Evolutionary conservation across 2,113 vertebrate species (phyloP).

Genomic region (Turnix velox): DNA sequence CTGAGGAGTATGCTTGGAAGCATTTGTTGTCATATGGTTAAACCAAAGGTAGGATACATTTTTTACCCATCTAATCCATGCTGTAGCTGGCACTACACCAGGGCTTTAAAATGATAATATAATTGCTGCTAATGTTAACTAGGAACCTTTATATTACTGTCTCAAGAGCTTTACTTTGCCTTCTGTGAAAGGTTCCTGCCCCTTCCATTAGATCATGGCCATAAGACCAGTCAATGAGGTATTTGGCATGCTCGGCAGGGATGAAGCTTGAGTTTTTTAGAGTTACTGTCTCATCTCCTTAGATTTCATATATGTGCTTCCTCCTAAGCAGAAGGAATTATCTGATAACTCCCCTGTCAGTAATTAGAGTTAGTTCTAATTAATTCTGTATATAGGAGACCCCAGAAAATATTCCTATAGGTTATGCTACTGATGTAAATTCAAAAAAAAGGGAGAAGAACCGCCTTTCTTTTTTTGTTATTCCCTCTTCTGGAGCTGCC

Average conservation of each 20-base stretch:
- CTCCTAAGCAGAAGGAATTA: not conserved
- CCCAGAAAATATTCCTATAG: not conserved
- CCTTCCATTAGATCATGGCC: not conserved
- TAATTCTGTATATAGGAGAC: not conserved
- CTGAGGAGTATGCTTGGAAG: not conserved
- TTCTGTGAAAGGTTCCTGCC: not conserved
- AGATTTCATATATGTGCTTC: not conserved
- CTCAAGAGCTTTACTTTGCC: not conserved
- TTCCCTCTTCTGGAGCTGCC: not conserved
- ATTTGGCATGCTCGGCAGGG: not conserved
- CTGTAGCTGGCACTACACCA: not conserved
- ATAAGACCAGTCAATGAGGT: not conserved
- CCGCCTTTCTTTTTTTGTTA: not conserved
- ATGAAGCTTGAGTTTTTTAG: not conserved
- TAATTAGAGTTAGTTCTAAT: not conserved
- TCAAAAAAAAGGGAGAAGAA: not conserved
- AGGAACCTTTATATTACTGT: not conserved
- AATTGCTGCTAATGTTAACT: not conserved
- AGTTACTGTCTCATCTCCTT: not conserved
- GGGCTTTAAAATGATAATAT: not conserved
- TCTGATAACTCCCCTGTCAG: not conserved
- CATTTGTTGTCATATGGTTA: not conserved
- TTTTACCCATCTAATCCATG: not conserved
- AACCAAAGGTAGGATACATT: not conserved
- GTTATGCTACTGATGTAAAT: not conserved